Percentiles rank a stretch among this genome's conserved stretches.
These are phyloP conservation scores for Rana temporaria DNA, from an alignment of 2,113 vertebrate species.

Conservation along the genomic window DNA sequence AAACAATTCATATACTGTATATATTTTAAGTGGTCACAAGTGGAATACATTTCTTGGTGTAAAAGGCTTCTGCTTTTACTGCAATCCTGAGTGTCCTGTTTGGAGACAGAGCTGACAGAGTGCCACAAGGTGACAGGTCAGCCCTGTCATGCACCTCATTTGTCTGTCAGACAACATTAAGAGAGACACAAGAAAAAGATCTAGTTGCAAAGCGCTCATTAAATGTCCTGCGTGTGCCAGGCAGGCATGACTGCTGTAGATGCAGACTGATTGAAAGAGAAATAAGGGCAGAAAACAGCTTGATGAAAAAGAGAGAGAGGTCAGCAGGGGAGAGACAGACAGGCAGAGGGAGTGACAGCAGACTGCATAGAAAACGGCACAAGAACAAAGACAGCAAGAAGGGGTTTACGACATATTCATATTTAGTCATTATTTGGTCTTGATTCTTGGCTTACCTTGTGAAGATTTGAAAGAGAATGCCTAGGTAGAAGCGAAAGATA, in stretches of 20 bases:
- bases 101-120: constrained; percentile 22
- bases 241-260: constrained; percentile 28
- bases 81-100: constrained; percentile 40
- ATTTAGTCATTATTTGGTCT: constrained; percentile 22
- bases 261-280: constrained; percentile 40
- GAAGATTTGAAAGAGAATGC: background rate
- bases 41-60: background rate
- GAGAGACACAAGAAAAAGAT: constrained; percentile 6
- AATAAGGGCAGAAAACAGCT: constrained; percentile 43
- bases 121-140: constrained; percentile 25
- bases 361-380: background rate
- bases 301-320: constrained; percentile 33
- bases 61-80: background rate
- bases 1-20: background rate
- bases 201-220: constrained; percentile 54
- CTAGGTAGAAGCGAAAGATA: background rate
- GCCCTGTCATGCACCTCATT: constrained; percentile 40
- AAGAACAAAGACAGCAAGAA: background rate
- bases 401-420: background rate
- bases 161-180: constrained; percentile 51
- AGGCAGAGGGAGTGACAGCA: background rate
- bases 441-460: background rate
- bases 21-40: constrained; percentile 1
- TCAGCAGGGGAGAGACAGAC: constrained; percentile 9
- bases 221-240: constrained; percentile 48